phyloP scores from a whole-genome alignment of 1,140 invertebrate genomes.

The Hyles vespertilio region DNA sequence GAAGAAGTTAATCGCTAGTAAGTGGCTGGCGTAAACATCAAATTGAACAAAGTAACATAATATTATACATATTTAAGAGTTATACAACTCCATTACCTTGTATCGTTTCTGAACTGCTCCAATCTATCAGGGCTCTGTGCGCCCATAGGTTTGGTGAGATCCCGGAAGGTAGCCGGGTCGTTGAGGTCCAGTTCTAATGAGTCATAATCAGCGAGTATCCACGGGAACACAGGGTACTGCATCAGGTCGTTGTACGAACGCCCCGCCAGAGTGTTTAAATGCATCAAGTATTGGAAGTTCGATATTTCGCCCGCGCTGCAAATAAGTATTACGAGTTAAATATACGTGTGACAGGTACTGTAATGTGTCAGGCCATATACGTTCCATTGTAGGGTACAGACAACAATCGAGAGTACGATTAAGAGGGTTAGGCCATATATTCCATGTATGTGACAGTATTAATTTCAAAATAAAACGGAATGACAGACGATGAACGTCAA shows the following conservation, averaged over 20 bases:
- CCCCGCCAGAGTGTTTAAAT: conserved; percentile 97
- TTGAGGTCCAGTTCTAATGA: conserved; percentile 94
- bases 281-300: conserved; percentile 99
- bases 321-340: conserved; percentile 27
- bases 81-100: conserved; percentile 56
- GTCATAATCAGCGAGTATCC: conserved; percentile 98
- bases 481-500: too few species aligned
- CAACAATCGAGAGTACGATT: too few species aligned
- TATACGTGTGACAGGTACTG: neutral
- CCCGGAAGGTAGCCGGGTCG: conserved; percentile 93
- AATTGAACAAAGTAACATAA: too few species aligned
- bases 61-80: too few species aligned
- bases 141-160: conserved; percentile 98
- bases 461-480: too few species aligned
- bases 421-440: too few species aligned
- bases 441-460: too few species aligned
- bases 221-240: conserved; percentile 98
- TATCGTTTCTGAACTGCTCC: conserved; percentile 96
- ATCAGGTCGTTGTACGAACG: conserved; percentile 97
- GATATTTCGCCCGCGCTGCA: conserved; percentile 97
- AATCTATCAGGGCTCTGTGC: conserved; percentile 95
- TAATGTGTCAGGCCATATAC: too few species aligned
- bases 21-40: too few species aligned
- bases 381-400: too few species aligned
- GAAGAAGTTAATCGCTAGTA: too few species aligned